A percentile compares a stretch with the other conserved stretches of the same genome.
Conservation (phyloP, 1,140 invertebrate species). For the Nasonia vitripennis region DNA sequence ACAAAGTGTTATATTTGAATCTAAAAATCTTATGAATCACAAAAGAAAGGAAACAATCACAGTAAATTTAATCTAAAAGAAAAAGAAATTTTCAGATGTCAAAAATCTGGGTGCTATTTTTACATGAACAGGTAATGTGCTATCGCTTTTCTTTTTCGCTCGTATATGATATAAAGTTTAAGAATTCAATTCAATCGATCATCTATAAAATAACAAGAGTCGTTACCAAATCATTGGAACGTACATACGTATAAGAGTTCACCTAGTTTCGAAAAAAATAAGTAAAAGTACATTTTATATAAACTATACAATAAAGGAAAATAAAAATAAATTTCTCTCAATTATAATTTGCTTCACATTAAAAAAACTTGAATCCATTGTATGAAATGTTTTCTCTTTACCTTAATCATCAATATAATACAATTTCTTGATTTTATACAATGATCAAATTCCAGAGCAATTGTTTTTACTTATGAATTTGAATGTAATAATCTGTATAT, state of each 20-base stretch:
- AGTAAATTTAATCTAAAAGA: constrained; percentile 30
- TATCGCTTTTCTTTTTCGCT: constrained; percentile 44
- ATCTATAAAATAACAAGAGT: not conserved
- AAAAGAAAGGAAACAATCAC: not conserved
- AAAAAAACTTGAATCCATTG: not conserved
- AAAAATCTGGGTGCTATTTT: constrained; percentile 41
- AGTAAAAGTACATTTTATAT: not conserved
- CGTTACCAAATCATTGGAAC: no score
- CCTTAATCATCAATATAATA: not conserved
- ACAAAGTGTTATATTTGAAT: constrained; percentile 44
- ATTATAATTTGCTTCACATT: not conserved
- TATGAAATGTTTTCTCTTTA: not conserved
- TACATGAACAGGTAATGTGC: constrained; percentile 11
- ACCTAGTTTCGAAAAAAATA: not conserved
- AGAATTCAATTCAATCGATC: not conserved
- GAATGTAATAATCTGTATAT: no score
- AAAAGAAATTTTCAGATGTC: constrained; percentile 13
- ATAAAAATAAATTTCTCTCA: not conserved
- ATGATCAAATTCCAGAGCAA: no score
- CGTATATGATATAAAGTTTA: not conserved
- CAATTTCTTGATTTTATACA: no score
- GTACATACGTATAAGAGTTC: not conserved
- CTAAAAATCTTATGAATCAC: constrained; percentile 18
- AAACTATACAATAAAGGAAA: not conserved
- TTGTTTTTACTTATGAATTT: no score